Evolutionary conservation across 37 sponge, comb jelly and placozoan genomes (phyloP).

Genomic region (Axinella damicornis): DNA sequence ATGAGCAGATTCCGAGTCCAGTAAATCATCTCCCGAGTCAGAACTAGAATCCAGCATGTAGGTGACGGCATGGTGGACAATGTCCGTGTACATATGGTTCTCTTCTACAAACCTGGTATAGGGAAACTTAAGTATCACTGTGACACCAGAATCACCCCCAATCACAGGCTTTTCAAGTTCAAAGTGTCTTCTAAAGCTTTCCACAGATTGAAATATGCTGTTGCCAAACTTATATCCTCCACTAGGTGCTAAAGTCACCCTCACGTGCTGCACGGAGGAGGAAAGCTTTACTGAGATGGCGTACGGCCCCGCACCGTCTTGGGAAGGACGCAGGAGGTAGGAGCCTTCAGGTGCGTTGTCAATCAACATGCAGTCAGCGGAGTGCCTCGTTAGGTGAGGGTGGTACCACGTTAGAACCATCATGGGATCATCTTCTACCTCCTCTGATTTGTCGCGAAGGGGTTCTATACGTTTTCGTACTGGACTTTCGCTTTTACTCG

Average conservation of each 20-base stretch:
- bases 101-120: conserved; percentile 63
- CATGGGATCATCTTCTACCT: conserved; percentile 7
- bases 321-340: conserved; percentile 76
- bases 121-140: conserved; percentile 67
- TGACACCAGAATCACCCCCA: conserved; percentile 73
- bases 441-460: too few species aligned
- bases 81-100: conserved; percentile 57
- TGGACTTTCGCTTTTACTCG: too few species aligned
- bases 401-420: conserved; percentile 70
- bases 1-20: neutral
- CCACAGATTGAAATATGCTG: conserved; percentile 50
- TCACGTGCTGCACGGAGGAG: conserved; percentile 72
- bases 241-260: conserved; percentile 11
- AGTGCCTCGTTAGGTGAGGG: conserved; percentile 74
- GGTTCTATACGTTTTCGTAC: too few species aligned
- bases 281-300: conserved; percentile 71
- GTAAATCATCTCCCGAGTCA: conserved; percentile 3
- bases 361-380: conserved; percentile 88
- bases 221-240: conserved; percentile 65
- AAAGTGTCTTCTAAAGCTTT: conserved; percentile 58
- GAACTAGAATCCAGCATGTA: conserved; percentile 6
- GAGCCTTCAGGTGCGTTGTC: conserved; percentile 89
- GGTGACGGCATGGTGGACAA: conserved; percentile 75
- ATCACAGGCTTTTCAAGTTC: conserved; percentile 67
- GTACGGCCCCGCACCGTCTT: conserved; percentile 30